Evolutionary conservation across 2,888 invertebrate species (phyloP), one percentile per base, ranked within the genome.

Genomic region (Callosobruchus maculatus): DNA sequence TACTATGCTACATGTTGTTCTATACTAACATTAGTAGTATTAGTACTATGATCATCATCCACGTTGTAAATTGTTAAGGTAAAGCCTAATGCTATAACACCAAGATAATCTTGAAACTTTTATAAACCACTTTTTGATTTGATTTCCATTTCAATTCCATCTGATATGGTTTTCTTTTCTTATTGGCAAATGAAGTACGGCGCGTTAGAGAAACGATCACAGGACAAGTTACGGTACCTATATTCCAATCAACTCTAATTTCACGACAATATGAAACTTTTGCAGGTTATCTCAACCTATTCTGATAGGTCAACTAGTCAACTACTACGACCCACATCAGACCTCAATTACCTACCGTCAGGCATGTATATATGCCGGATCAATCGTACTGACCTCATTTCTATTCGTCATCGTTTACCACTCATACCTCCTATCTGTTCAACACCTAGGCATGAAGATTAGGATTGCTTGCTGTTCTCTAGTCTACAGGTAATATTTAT

Each of bases 401-500:
- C 83, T 94, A 66, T 93, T 93, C 81, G 92, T 95, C 21, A 88
- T 96, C 4, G 76, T 83, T 3, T 79, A 76, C 21, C 86, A 98
- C 87, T 95, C 95, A 0, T 96, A 95, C 84, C 95, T 97, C 92
- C 92, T 97, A 89, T 93, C 92, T n/a, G 91, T 94, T 21, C 89
- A 94, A 71, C 93, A 95, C 82, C 75, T 83, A 5, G 96, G 97
- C 72, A 94, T 96, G 94, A 92, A 94, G 86, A 90, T 95, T 84
- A 89, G 96, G n/a, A 91, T 96, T 0, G 94, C 95, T 0, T 93
- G 93, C 83, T 78, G 78, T 72, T 78, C 78, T 0, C 71, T 78
- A 68, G 77, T 78, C 68, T 96, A 95, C 85, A 49, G 49, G 49
- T 49, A 13, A 49, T 1, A 49, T 13, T 7, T 49, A 1, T 13